phyloP scores from a whole-genome alignment of 2,113 vertebrate species.

The Pterophyllum scalare region DNA sequence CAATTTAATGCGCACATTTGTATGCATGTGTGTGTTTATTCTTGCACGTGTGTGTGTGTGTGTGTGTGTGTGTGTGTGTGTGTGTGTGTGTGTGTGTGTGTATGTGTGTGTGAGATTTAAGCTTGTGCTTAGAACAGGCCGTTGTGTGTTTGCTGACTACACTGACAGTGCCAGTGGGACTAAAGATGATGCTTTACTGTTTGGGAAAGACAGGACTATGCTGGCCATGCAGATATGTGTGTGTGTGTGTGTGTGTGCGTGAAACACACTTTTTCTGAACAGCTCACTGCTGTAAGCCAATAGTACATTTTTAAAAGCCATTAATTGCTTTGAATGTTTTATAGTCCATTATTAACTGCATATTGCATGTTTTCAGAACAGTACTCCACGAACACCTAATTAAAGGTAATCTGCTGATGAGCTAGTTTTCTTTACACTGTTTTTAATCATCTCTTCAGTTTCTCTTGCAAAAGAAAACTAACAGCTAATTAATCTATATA shows the following conservation, averaged over 20 bases:
- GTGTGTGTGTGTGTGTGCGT: slow-evolving; percentile 2
- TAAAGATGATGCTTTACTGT: slow-evolving; percentile 44
- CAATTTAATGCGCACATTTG: slow-evolving; percentile 14
- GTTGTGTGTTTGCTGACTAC: slow-evolving; percentile 38
- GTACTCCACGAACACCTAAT: not conserved
- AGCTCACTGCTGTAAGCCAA: not conserved
- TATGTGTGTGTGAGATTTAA: slow-evolving; percentile 14
- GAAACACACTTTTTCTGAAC: not conserved
- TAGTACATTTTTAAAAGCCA: not conserved
- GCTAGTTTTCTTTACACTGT: not conserved
- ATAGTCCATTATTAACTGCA: not conserved
- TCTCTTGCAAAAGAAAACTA: not conserved
- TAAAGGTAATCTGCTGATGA: not conserved
- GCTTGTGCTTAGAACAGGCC: not conserved
- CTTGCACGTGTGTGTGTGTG: too few species aligned
- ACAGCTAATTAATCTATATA: not conserved
- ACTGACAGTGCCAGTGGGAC: slow-evolving; percentile 8
- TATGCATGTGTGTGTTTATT: not conserved
- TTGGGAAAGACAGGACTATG: slow-evolving; percentile 14
- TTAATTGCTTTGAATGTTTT: not conserved
- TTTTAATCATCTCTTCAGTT: not conserved
- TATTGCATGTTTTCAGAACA: not conserved
- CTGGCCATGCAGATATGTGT: slow-evolving; percentile 6
- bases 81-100: not conserved
- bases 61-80: not conserved